Conservation (phyloP, 2,888 invertebrate species). For the Neoitamus cyanurus region DNA sequence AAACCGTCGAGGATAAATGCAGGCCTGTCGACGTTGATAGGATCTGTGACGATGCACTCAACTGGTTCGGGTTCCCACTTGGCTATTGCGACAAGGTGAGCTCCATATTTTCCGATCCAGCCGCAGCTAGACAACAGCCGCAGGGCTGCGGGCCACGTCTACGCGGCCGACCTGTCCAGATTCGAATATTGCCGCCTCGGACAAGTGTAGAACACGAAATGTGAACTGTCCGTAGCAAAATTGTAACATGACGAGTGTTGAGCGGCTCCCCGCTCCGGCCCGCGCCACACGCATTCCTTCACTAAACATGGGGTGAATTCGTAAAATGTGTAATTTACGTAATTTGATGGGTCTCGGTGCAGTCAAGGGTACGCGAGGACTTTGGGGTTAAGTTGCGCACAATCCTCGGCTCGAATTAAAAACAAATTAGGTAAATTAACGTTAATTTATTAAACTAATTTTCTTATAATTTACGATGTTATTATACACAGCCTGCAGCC, state of each 20-base stretch:
- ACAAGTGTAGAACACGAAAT: not conserved
- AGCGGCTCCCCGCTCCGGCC: not conserved
- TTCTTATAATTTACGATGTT: slow-evolving; percentile 51
- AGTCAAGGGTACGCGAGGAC: not conserved
- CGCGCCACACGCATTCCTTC: not conserved
- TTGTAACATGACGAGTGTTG: not conserved
- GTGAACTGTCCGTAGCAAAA: slow-evolving; percentile 20
- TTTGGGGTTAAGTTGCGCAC: slow-evolving; percentile 25
- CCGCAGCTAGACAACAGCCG: not conserved
- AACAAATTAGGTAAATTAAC: slow-evolving; percentile 53
- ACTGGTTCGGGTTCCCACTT: slow-evolving; percentile 48
- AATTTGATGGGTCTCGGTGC: slow-evolving; percentile 45
- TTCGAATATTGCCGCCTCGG: slow-evolving; percentile 4
- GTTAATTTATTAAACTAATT: slow-evolving; percentile 53
- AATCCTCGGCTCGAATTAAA: slow-evolving; percentile 32
- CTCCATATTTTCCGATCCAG: slow-evolving; percentile 4
- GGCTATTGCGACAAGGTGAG: not conserved
- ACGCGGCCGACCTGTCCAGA: slow-evolving; percentile 15
- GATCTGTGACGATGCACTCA: slow-evolving; percentile 40
- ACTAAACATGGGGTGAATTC: slow-evolving; percentile 26
- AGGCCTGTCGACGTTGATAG: slow-evolving; percentile 21
- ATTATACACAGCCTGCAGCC: slow-evolving; percentile 42
- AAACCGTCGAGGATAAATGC: slow-evolving; percentile 35
- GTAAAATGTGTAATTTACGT: slow-evolving; percentile 51
- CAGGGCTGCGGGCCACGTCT: not conserved